Conservation (phyloP, 2,113 vertebrate species). For the Xenopus borealis region DNA sequence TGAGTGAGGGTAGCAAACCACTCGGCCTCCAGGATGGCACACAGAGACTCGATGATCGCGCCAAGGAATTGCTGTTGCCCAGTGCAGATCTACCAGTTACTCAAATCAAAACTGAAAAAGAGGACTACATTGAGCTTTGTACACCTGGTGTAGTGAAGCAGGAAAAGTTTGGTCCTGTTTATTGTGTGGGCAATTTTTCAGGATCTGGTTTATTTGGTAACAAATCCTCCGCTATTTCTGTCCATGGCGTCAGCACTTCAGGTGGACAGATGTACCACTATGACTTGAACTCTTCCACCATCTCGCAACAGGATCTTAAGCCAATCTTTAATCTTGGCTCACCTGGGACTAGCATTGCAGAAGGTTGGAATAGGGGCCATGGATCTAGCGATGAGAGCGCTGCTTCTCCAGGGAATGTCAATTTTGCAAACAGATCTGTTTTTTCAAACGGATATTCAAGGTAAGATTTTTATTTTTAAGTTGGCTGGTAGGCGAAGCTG, state of each 20-base stretch:
- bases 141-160: conserved; percentile 91
- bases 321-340: conserved; percentile 81
- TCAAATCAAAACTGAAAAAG: conserved; percentile 90
- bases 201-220: conserved; percentile 65
- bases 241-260: conserved; percentile 91
- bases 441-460: conserved; percentile 79
- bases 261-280: conserved; percentile 92
- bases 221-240: conserved; percentile 77
- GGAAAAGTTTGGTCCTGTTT: conserved; percentile 79
- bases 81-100: conserved; percentile 63
- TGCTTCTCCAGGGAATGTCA: conserved; percentile 67
- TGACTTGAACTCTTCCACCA: conserved; percentile 71
- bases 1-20: conserved; percentile 74
- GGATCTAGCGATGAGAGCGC: conserved; percentile 66
- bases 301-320: conserved; percentile 82
- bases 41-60: conserved; percentile 69
- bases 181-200: conserved; percentile 77
- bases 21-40: conserved; percentile 68
- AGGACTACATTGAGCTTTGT: conserved; percentile 87
- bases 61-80: conserved; percentile 60
- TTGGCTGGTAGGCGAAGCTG: too few relatives aligned
- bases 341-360: conserved; percentile 70
- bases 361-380: conserved; percentile 81
- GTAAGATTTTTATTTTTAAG: conserved; percentile 65
- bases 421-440: conserved; percentile 70